Evolutionary conservation across 2,113 vertebrate genomes (phyloP).

Genomic region (Barbus barbus): DNA sequence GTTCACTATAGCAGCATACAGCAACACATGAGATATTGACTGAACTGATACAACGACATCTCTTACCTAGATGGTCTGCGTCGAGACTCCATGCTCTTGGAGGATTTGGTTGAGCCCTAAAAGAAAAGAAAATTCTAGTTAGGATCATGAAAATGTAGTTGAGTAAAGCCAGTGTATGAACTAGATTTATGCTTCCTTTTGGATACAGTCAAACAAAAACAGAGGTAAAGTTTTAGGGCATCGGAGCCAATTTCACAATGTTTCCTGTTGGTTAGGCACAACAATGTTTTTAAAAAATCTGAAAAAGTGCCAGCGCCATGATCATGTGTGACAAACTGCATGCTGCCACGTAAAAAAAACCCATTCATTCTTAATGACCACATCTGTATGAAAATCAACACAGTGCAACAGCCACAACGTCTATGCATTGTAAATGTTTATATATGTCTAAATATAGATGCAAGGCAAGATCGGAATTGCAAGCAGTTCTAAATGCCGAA

Average conservation of each 20-base stretch:
- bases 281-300: no score
- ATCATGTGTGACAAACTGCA: no score
- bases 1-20: not conserved
- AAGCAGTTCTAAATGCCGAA: no score
- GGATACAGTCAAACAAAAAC: not conserved
- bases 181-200: not conserved
- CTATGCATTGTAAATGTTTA: not conserved
- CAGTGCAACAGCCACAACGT: not conserved
- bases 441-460: not conserved
- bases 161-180: not conserved
- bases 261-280: not conserved
- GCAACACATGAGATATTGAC: not conserved
- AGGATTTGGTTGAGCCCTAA: slow-evolving; percentile 86
- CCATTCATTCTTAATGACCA: no score
- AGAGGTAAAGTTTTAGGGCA: no score
- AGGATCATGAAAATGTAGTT: not conserved
- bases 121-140: not conserved
- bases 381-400: no score
- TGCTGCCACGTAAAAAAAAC: no score
- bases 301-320: no score
- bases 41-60: not conserved
- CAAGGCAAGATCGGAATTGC: no score
- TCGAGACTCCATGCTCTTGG: slow-evolving; percentile 84
- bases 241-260: not conserved
- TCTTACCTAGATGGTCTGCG: slow-evolving; percentile 85